Conservation (phyloP, 1,140 invertebrate species). For the Pentalonia nigronervosa region DNA sequence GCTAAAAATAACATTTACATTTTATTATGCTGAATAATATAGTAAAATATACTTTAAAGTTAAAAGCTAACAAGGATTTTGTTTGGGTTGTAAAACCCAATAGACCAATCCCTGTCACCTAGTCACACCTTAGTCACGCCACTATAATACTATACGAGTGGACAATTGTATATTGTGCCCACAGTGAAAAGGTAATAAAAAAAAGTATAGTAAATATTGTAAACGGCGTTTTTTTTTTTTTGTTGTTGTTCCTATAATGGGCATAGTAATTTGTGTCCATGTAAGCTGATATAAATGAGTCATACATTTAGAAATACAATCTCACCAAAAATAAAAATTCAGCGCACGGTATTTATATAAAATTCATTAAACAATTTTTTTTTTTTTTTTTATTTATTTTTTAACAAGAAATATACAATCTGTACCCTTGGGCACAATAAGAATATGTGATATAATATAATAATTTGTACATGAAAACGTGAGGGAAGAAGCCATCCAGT, state of each 20-base stretch:
- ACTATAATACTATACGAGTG: neutral
- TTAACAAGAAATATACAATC: too few species aligned
- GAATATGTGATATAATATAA: too few species aligned
- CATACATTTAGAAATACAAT: neutral
- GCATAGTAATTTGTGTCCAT: neutral
- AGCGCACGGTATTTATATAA: neutral
- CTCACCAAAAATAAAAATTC: neutral
- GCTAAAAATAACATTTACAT: too few species aligned
- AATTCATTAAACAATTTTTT: too few species aligned
- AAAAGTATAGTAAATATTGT: neutral
- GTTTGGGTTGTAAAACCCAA: neutral
- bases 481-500: too few species aligned
- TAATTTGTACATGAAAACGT: too few species aligned
- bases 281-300: neutral
- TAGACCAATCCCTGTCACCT: neutral
- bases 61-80: neutral
- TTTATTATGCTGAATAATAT: too few species aligned
- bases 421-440: too few species aligned
- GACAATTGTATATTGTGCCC: neutral
- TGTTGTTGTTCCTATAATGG: neutral
- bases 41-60: neutral
- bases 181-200: neutral
- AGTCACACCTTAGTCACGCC: neutral
- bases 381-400: too few species aligned
- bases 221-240: neutral